phyloP scores from a whole-genome alignment of 2,113 vertebrate species.

The Perca fluviatilis region DNA sequence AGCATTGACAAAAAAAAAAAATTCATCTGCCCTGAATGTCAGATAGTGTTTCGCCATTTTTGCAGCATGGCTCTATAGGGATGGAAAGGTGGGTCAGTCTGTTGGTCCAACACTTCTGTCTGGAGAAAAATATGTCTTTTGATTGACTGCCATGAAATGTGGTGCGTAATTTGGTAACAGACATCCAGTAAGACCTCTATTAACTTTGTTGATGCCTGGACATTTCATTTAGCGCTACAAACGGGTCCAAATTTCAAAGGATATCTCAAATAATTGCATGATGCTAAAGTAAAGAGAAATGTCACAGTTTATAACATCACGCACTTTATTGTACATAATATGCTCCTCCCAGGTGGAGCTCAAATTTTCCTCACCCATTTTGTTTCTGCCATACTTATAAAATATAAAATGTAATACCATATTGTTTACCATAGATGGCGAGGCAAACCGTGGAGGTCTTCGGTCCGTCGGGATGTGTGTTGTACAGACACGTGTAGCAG shows the following conservation, averaged over 20 bases:
- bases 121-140: background rate
- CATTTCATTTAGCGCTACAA: background rate
- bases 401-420: no score
- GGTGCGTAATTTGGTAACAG: background rate
- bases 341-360: background rate
- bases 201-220: background rate
- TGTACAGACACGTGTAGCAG: constrained; percentile 85
- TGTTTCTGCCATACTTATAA: background rate
- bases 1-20: background rate
- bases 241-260: background rate
- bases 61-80: background rate
- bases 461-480: constrained; percentile 63
- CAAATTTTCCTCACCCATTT: background rate
- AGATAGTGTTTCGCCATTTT: no score
- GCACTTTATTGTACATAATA: background rate
- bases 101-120: background rate
- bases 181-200: background rate
- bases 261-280: background rate
- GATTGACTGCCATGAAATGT: constrained; percentile 3
- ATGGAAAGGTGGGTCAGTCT: background rate
- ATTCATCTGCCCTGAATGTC: background rate
- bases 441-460: constrained; percentile 82
- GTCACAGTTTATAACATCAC: background rate
- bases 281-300: background rate
- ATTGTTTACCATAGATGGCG: constrained; percentile 80